Percentiles rank a stretch among this genome's conserved stretches.
phyloP scores from a whole-genome alignment of 2,113 vertebrate genomes.

The Isichthys henryi region DNA sequence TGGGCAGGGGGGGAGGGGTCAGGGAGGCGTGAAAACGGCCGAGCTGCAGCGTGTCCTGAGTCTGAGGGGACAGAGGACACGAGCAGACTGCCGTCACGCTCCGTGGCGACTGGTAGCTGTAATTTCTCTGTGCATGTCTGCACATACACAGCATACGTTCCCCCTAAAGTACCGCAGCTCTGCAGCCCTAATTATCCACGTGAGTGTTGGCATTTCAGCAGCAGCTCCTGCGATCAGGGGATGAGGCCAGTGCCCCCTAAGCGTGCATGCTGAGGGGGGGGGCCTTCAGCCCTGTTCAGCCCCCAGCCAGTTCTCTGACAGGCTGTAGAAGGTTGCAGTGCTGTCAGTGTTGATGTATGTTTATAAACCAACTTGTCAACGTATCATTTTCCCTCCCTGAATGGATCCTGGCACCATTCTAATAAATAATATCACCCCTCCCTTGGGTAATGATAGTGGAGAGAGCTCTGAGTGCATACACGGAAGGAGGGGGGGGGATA shows the following conservation, averaged over 20 bases:
- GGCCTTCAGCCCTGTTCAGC: background rate
- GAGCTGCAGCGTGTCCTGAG: background rate
- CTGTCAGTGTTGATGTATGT: slow-evolving; percentile 49
- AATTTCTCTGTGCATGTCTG: background rate
- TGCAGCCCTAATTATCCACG: background rate
- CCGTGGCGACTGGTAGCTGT: background rate
- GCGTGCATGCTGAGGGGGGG: background rate
- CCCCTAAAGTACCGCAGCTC: background rate
- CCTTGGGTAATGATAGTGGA: slow-evolving; percentile 5
- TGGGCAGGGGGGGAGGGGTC: background rate
- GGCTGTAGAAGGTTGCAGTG: slow-evolving; percentile 36
- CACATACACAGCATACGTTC: background rate
- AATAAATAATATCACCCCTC: slow-evolving; percentile 18
- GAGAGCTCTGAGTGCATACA: slow-evolving; percentile 6
- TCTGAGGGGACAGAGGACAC: background rate
- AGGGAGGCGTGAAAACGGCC: background rate
- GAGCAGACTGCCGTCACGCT: background rate
- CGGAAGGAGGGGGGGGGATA: slow-evolving; percentile 19
- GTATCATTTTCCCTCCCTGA: slow-evolving; percentile 9
- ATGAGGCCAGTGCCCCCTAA: background rate
- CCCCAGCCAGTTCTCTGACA: background rate
- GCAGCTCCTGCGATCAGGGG: background rate
- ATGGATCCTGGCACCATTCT: slow-evolving; percentile 3
- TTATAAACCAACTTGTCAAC: slow-evolving; percentile 47
- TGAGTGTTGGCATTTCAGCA: background rate